These are phyloP conservation scores for Cephus rjabovi DNA, from an alignment of 2,888 invertebrate species.

Conservation along the genomic window DNA sequence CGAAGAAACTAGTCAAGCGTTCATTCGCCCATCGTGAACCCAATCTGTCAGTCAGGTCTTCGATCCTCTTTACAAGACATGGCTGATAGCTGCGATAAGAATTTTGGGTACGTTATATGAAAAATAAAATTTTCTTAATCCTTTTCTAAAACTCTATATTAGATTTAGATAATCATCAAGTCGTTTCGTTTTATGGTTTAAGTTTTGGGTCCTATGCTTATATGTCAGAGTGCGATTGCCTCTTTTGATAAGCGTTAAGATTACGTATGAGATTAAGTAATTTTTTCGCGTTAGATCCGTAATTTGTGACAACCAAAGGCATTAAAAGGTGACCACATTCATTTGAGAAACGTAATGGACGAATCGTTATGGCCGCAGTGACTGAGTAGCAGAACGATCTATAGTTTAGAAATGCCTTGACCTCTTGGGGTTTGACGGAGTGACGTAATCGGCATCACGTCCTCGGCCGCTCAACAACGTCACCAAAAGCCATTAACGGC, in stretches of 20 bases:
- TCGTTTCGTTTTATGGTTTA: neutral
- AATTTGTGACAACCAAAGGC: neutral
- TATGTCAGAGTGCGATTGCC: neutral
- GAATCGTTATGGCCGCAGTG: neutral
- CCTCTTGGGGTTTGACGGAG: neutral
- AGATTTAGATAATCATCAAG: neutral
- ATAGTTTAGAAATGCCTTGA: slow-evolving; percentile 3
- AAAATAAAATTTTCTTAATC: neutral
- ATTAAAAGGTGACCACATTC: neutral
- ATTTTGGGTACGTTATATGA: neutral
- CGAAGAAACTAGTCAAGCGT: neutral
- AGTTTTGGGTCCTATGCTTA: neutral
- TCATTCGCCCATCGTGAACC: neutral
- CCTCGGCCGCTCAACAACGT: slow-evolving; percentile 30
- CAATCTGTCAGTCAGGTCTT: neutral
- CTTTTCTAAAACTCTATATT: neutral
- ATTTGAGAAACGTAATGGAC: neutral
- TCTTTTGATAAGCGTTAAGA: neutral
- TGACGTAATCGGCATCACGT: slow-evolving; percentile 41
- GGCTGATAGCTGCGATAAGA: neutral
- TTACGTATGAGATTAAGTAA: neutral
- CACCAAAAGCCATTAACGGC: slow-evolving; percentile 22
- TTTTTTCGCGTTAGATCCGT: neutral
- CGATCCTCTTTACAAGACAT: neutral
- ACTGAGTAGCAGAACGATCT: neutral